phyloP scores from a whole-genome alignment of 2,888 invertebrate species.

The Allolobophora icterica region DNA sequence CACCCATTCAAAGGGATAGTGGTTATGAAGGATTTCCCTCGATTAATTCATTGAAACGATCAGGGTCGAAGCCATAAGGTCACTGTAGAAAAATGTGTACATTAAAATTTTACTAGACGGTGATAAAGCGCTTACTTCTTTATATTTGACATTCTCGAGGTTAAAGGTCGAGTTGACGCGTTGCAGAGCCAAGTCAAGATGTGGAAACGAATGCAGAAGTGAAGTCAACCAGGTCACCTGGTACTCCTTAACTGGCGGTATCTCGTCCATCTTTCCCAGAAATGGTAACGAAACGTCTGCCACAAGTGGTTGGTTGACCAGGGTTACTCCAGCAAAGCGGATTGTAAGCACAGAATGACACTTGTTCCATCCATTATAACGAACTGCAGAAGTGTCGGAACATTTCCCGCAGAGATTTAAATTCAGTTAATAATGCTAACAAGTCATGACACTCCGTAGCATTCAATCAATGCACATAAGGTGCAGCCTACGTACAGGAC shows the following conservation, averaged over 20 bases:
- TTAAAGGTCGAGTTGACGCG: conserved; percentile 89
- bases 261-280: background rate
- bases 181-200: conserved; percentile 87
- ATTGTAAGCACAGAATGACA: too few relatives aligned
- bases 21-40: too few relatives aligned
- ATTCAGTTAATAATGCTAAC: background rate
- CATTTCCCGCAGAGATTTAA: background rate
- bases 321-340: background rate
- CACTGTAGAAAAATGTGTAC: too few relatives aligned
- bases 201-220: conserved; percentile 86
- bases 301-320: background rate
- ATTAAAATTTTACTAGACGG: too few relatives aligned
- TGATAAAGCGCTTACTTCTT: conserved; percentile 74
- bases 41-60: too few relatives aligned
- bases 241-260: conserved; percentile 9
- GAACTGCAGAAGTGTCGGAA: too few relatives aligned
- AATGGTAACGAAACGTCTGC: background rate
- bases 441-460: background rate
- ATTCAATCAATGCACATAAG: background rate
- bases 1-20: too few relatives aligned
- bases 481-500: background rate
- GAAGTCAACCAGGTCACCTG: conserved; percentile 31
- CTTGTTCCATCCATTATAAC: background rate
- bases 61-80: too few relatives aligned
- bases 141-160: conserved; percentile 84